These are phyloP conservation scores for Oryzias javanicus DNA, from an alignment of 2,113 vertebrate species.

Conservation along the genomic window DNA sequence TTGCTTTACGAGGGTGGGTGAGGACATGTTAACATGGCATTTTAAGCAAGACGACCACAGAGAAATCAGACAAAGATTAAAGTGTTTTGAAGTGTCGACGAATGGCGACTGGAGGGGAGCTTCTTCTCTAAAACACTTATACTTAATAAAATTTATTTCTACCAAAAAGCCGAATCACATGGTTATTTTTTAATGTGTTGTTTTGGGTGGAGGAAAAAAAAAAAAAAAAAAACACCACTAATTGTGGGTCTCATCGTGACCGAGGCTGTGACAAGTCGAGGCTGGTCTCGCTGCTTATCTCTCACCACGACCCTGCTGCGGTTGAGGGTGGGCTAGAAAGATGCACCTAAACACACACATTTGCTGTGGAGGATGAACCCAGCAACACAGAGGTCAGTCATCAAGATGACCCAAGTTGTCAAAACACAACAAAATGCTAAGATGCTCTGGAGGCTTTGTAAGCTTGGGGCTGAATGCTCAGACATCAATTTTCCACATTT, in stretches of 20 bases:
- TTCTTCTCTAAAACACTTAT: conserved; percentile 19
- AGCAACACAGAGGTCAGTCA: conserved; percentile 58
- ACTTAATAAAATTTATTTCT: conserved; percentile 27
- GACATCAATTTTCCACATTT: conserved; percentile 36
- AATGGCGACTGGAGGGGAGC: conserved; percentile 29
- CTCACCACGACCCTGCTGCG: conserved; percentile 59
- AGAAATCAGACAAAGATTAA: conserved; percentile 33
- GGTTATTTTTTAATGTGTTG: conserved; percentile 23
- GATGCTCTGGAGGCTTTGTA: conserved; percentile 42
- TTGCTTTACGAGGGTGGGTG: conserved; percentile 22
- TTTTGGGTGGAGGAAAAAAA: conserved; percentile 32
- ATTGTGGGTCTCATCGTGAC: conserved; percentile 60
- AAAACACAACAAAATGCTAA: conserved; percentile 46
- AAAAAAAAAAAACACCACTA: conserved; percentile 47
- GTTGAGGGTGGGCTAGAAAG: conserved; percentile 58
- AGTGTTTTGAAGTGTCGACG: conserved; percentile 57
- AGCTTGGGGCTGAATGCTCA: conserved; percentile 21
- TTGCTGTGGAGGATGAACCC: conserved; percentile 48
- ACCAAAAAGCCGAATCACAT: conserved; percentile 17
- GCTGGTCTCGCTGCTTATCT: conserved; percentile 62
- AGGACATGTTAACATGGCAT: conserved; percentile 41
- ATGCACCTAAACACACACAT: conserved; percentile 61
- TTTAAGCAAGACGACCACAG: conserved; percentile 24
- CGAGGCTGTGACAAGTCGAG: conserved; percentile 60
- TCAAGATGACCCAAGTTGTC: conserved; percentile 67